phyloP scores from a whole-genome alignment of 35 echinoderm and acorn worm genomes.

The Stichopus chloronotus region DNA sequence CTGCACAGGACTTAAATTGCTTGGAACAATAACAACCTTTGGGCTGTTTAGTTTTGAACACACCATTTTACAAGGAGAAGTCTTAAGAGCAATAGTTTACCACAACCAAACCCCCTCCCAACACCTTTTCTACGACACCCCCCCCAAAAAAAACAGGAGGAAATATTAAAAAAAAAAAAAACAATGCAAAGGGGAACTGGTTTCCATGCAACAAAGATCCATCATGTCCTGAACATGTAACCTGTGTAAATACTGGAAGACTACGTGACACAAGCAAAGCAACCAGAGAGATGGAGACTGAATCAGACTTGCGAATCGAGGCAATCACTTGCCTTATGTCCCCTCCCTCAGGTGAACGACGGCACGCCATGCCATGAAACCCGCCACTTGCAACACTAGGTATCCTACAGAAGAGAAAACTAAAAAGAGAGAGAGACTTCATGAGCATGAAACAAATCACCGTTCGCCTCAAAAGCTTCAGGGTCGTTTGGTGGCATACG shows the following conservation, averaged over 20 bases:
- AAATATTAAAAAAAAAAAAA: background rate
- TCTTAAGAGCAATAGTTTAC: too few relatives aligned
- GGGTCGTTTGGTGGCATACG: background rate
- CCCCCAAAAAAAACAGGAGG: background rate
- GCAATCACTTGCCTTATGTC: constrained; percentile 47
- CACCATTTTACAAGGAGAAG: too few relatives aligned
- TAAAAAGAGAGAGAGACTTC: background rate
- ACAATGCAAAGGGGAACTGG: background rate
- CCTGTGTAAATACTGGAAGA: background rate
- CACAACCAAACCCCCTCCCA: too few relatives aligned
- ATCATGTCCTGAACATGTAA: background rate
- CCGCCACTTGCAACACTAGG: constrained; percentile 39
- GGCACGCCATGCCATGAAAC: constrained; percentile 52
- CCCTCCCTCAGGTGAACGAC: constrained; percentile 31
- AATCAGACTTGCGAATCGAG: constrained; percentile 53
- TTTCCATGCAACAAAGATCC: background rate
- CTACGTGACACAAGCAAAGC: constrained; percentile 10
- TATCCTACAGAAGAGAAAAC: constrained; percentile 33
- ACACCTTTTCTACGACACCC: background rate
- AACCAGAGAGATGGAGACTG: constrained; percentile 24
- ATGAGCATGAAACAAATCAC: background rate
- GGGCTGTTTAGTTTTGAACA: too few relatives aligned
- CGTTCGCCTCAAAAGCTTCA: background rate
- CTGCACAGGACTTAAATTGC: too few relatives aligned
- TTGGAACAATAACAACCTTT: too few relatives aligned